phyloP scores from a whole-genome alignment of 2,113 vertebrate genomes.

The Pterophyllum scalare region DNA sequence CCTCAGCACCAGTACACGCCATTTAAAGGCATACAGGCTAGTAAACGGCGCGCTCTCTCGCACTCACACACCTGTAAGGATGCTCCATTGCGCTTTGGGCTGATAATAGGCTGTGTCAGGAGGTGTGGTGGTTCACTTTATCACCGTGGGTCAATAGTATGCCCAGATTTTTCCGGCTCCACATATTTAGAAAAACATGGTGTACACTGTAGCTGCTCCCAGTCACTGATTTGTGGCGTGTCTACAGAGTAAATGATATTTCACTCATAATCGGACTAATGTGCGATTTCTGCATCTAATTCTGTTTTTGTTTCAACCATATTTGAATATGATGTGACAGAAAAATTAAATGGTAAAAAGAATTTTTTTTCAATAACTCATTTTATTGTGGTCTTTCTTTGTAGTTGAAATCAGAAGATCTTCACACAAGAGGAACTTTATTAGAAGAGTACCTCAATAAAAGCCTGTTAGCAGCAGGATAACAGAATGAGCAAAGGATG shows the following conservation, averaged over 20 bases:
- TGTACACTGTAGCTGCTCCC: neutral
- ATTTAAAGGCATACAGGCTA: slow-evolving; percentile 72
- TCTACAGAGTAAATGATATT: neutral
- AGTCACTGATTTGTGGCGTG: neutral
- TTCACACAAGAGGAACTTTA: neutral
- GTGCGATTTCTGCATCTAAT: neutral
- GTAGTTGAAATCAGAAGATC: neutral
- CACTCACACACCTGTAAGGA: neutral
- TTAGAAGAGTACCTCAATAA: neutral
- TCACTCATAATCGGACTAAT: neutral
- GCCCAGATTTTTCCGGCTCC: neutral
- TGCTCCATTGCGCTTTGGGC: neutral
- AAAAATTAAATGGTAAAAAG: neutral
- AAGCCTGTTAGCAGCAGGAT: neutral
- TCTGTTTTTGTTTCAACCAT: neutral
- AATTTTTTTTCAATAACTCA: neutral
- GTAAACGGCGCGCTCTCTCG: neutral
- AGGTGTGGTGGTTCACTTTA: neutral
- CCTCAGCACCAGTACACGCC: slow-evolving; percentile 69
- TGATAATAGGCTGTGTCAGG: neutral
- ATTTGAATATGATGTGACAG: neutral
- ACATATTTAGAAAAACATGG: neutral
- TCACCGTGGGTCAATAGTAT: neutral
- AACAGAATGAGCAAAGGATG: neutral
- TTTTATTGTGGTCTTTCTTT: neutral